phyloP scores from a whole-genome alignment of 2,113 vertebrate genomes.

The Phyllopteryx taeniolatus region DNA sequence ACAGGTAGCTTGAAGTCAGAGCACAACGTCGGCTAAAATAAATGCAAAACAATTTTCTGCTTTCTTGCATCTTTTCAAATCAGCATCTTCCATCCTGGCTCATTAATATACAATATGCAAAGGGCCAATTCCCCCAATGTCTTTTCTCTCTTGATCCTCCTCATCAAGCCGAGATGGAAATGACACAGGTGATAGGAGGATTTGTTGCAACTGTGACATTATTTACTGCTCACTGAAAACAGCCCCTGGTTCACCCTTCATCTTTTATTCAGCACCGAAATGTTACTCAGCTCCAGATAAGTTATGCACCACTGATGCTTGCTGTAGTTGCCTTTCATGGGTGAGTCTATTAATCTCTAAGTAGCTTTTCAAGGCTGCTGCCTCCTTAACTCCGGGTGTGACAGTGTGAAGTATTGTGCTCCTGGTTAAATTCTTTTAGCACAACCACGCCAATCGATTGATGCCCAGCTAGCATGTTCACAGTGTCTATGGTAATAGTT shows the following conservation, averaged over 20 bases:
- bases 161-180: slow-evolving; percentile 9
- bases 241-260: slow-evolving; percentile 22
- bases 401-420: neutral
- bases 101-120: slow-evolving; percentile 21
- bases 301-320: slow-evolving; percentile 15
- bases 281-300: slow-evolving; percentile 26
- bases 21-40: slow-evolving; percentile 16
- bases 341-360: slow-evolving; percentile 13
- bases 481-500: neutral
- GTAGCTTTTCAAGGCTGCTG: slow-evolving; percentile 13
- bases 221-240: slow-evolving; percentile 17
- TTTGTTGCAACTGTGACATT: slow-evolving; percentile 13
- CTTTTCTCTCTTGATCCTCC: slow-evolving; percentile 1
- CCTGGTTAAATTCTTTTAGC: neutral
- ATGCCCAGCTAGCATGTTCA: neutral
- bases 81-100: slow-evolving; percentile 7
- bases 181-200: slow-evolving; percentile 1
- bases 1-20: slow-evolving; percentile 2
- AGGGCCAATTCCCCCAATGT: neutral
- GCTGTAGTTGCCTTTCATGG: slow-evolving; percentile 11
- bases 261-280: slow-evolving; percentile 39
- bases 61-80: slow-evolving; percentile 23
- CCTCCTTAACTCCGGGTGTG: slow-evolving; percentile 11
- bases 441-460: neutral
- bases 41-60: slow-evolving; percentile 26